These are phyloP conservation scores for Dasyprocta punctata DNA, from an alignment of 2,113 vertebrate genomes.

Conservation along the genomic window DNA sequence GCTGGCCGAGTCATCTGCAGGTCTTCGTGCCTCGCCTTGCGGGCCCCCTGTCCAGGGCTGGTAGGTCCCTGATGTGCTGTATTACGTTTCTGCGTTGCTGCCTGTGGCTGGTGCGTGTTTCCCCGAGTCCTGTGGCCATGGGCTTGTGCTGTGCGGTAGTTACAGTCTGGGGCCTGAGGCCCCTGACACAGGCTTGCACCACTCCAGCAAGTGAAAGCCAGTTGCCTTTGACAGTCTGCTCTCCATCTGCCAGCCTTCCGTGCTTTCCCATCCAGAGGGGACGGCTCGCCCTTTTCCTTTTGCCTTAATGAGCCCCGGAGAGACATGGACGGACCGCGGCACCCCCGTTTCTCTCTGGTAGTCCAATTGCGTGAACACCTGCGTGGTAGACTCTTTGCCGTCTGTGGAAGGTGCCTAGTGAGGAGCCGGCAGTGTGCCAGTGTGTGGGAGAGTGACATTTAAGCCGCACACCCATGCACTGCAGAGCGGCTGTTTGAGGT, in stretches of 20 bases:
- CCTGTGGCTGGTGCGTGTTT: fast-evolving
- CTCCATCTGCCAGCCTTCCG: neutral
- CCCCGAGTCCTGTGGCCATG: neutral
- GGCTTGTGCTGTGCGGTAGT: neutral
- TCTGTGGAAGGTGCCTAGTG: fast-evolving
- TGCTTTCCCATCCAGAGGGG: neutral
- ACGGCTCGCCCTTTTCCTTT: neutral
- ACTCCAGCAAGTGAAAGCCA: neutral
- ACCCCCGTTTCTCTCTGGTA: neutral
- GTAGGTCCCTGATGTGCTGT: neutral
- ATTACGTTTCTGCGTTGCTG: neutral
- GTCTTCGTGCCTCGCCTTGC: fast-evolving
- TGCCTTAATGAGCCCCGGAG: neutral
- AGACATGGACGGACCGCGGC: neutral
- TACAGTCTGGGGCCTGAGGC: neutral
- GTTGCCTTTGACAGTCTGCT: neutral
- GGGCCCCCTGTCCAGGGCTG: neutral
- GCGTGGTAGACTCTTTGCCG: neutral
- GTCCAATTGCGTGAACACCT: fast-evolving
- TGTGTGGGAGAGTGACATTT: neutral
- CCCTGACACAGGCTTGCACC: too few relatives aligned
- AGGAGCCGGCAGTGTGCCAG: too few relatives aligned
- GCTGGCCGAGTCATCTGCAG: too few relatives aligned
- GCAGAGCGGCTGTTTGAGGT: neutral
- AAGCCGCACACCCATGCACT: too few relatives aligned